Base-by-base conservation (phyloP, 2,888 invertebrate genomes). In the Zygothrica quintamaculata region DNA sequence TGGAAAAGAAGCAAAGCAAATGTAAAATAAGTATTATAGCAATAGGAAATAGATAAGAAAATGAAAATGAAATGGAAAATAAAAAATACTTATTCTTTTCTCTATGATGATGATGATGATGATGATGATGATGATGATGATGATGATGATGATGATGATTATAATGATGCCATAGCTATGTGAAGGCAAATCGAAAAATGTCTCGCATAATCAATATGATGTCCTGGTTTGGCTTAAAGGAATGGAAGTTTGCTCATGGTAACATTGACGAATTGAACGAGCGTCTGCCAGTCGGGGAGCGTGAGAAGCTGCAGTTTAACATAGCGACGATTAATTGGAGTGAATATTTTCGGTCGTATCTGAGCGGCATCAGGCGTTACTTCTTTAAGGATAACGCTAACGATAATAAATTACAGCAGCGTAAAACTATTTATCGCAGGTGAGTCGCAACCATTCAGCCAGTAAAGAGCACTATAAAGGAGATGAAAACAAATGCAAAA, bases 321-420 rank as follows among this genome's bases (percentile, higher is more conserved):
- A 92, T 95, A 61, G 91, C 91, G 26, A 92, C 92, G 48, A 92
- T 96, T 62, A 91, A 94, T 87, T 96, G 96, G 95, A 89, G 92
- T 40, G 89, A 92, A 46, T 96, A 94, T 88, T 93, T 95, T 82
- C 92, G 92, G 66, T 92, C 92, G 55, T 95, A 95, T 88, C 92
- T 94, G 42, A 92, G 92, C 77, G 96, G 96, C 34, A 92, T 95
- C 53, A 92, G 95, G 74, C 90, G 92, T 62, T 95, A 94, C 89
- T 91, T 95, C 75, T 92, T 95, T 72, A 95, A 95, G 88, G 95
- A 96, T 81, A 88, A 77, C 46, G 95, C 95, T 77, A 82, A 78
- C 70, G 84, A 88, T 77, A 78, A 78, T 59, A 87, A 89, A 87
- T 85, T 89, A 80, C 78, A 88, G 65, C 80, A 89, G 69, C 84